These are phyloP conservation scores for Nettapus auritus DNA, from an alignment of 2,113 vertebrate species.

Conservation along the genomic window DNA sequence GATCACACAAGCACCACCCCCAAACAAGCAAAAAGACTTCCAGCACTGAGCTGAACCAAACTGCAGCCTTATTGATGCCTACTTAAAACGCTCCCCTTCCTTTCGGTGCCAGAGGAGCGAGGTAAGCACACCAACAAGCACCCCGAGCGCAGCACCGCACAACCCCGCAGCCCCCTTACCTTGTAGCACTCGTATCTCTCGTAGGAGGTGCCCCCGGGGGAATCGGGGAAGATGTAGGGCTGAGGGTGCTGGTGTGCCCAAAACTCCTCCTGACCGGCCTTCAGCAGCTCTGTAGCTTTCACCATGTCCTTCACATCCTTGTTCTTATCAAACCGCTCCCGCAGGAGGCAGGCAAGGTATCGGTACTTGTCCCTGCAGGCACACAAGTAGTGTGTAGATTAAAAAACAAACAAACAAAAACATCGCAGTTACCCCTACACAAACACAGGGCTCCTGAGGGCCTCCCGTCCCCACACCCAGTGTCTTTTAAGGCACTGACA, in stretches of 20 bases:
- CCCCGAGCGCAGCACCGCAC: rapidly evolving
- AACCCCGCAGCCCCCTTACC: background rate
- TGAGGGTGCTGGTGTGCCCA: conserved; percentile 89
- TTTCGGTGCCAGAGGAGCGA: rapidly evolving
- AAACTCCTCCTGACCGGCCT: conserved; percentile 89
- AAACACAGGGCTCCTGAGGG: too few relatives aligned
- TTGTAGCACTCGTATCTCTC: conserved; percentile 94
- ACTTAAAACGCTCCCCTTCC: background rate
- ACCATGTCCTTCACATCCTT: conserved; percentile 89
- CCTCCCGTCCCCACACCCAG: background rate
- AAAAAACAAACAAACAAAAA: rapidly evolving
- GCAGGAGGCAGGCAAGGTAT: conserved; percentile 88
- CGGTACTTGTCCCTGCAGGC: conserved; percentile 88
- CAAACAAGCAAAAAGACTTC: background rate
- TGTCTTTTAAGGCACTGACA: too few relatives aligned
- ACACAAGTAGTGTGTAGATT: too few relatives aligned
- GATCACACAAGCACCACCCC: background rate
- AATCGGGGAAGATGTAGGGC: conserved; percentile 93
- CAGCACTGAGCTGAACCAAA: background rate
- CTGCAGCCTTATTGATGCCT: rapidly evolving
- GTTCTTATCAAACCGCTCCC: conserved; percentile 90
- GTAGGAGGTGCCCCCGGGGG: conserved; percentile 89
- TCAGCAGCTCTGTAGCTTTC: conserved; percentile 88
- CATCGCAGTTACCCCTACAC: too few relatives aligned
- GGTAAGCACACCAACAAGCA: background rate